Base-by-base conservation (phyloP, 1,140 invertebrate species). In the Phymastichus coffea region DNA sequence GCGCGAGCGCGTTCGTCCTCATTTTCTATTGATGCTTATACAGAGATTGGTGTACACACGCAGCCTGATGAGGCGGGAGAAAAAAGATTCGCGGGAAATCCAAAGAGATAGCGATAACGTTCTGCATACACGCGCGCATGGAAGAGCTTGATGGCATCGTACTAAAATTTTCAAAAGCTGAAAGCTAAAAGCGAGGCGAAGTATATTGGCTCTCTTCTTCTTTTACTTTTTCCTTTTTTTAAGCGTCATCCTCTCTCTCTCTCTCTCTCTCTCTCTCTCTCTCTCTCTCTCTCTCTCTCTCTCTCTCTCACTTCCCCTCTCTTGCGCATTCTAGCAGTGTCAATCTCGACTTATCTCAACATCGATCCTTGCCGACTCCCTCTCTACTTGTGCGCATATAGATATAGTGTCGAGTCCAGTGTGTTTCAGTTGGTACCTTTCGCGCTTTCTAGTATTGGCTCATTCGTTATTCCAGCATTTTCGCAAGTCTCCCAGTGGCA, bases 401-500 rank as follows among this genome's bases (percentile, higher is more conserved):
- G n/a, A n/a, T n/a, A n/a, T n/a, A n/a, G n/a, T n/a, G n/a, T n/a
- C n/a, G n/a, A n/a, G n/a, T n/a, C n/a, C n/a, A n/a, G n/a, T n/a
- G n/a, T n/a, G n/a, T n/a, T n/a, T n/a, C n/a, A n/a, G n/a, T n/a
- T n/a, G n/a, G n/a, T n/a, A n/a, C n/a, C n/a, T n/a, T n/a, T n/a
- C n/a, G n/a, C n/a, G n/a, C n/a, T n/a, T n/a, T 3, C 8, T 17
- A 10, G 22, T 15, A 58, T 52, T 44, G 48, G 48, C 22, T 58
- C 40, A 35, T 44, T 52, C 37, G 56, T 52, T 58, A 49, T 58
- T 58, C 48, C 19, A 58, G 38, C 35, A 57, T 26, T 57, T 28
- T 41, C 3, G 23, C 28, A 9, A 35, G 35, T 57, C 28, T 49
- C n/a, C 15, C 43, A 17, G 15, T 57, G 37, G 37, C 37, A 57